A percentile compares a stretch with the other conserved stretches of the same genome.
Conservation (phyloP, 2,797 vertebrate genomes). For the Dicrostonyx torquatus region DNA sequence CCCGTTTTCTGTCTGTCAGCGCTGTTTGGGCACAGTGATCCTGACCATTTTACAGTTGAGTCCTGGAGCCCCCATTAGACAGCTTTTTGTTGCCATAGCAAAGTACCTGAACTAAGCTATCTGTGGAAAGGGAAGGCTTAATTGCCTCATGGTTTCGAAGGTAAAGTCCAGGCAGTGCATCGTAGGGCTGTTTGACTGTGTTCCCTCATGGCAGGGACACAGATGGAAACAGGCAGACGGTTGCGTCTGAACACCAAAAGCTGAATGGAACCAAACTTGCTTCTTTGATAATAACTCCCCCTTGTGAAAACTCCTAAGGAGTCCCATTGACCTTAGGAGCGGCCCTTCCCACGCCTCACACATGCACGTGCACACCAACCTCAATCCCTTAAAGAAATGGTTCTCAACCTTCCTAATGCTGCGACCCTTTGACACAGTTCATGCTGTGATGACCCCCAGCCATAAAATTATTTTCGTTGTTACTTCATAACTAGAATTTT, state of each 20-base stretch:
- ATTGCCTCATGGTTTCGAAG: not conserved
- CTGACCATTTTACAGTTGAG: not conserved
- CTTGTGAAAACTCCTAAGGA: not conserved
- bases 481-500: not conserved
- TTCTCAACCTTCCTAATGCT: not conserved
- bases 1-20: not conserved
- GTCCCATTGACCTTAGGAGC: not conserved
- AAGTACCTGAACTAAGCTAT: not conserved
- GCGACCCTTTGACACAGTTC: not conserved
- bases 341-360: not conserved
- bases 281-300: not conserved
- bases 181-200: not conserved
- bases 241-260: not conserved
- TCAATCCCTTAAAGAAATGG: not conserved
- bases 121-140: not conserved
- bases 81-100: not conserved
- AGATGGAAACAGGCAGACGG: not conserved
- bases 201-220: not conserved
- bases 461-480: not conserved
- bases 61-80: not conserved
- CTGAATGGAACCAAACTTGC: not conserved
- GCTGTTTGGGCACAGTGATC: rapidly evolving
- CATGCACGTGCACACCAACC: not conserved
- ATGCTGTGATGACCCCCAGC: not conserved
- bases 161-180: not conserved